phyloP scores from a whole-genome alignment of 1,140 invertebrate species.

The Daktulosphaira vitifoliae region DNA sequence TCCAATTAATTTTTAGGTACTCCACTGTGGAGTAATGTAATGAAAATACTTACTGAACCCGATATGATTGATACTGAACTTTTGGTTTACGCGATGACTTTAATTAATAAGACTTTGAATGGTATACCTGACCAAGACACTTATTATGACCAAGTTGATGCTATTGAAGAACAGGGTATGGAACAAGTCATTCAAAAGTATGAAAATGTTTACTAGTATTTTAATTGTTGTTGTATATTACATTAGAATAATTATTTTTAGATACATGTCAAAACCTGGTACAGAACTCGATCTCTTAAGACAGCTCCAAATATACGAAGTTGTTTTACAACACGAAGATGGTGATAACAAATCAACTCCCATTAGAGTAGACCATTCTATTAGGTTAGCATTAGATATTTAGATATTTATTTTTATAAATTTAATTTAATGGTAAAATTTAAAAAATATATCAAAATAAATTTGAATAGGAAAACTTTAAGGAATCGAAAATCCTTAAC shows the following conservation, averaged over 20 bases:
- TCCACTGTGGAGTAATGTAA: constrained; percentile 71
- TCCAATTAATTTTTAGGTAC: constrained; percentile 44
- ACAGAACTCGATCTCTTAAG: constrained; percentile 86
- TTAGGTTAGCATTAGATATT: constrained; percentile 50
- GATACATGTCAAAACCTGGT: constrained; percentile 85
- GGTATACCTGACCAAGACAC: constrained; percentile 94
- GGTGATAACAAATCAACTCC: constrained; percentile 62
- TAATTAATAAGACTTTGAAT: constrained; percentile 93
- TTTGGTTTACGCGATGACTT: constrained; percentile 88
- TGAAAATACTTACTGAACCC: constrained; percentile 86
- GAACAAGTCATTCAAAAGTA: constrained; percentile 76
- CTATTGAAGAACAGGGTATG: constrained; percentile 92
- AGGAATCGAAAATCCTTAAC: constrained; percentile 57
- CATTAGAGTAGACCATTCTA: constrained; percentile 66
- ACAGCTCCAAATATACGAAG: constrained; percentile 93
- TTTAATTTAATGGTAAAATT: too few relatives aligned
- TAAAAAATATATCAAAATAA: too few relatives aligned
- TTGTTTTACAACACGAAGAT: constrained; percentile 83
- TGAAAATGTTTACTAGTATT: constrained; percentile 4
- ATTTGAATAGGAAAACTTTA: constrained; percentile 56
- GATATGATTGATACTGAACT: constrained; percentile 92
- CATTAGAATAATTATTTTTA: constrained; percentile 37
- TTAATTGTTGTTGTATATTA: neutral
- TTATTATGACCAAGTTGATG: constrained; percentile 97
- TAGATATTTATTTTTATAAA: too few relatives aligned